phyloP scores from a whole-genome alignment of 2,797 vertebrate genomes.

The Valencia hispanica region DNA sequence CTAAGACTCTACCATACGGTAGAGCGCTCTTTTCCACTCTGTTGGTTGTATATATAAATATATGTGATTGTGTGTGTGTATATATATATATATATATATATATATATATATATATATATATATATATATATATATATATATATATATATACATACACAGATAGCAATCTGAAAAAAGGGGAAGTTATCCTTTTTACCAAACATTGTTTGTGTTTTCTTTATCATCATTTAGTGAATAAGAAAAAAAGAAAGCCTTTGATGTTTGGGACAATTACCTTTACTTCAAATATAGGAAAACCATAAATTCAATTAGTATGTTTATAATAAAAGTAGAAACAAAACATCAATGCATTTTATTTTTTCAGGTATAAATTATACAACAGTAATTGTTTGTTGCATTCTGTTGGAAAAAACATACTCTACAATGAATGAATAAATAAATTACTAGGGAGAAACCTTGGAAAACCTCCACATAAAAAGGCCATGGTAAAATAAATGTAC shows the following conservation, averaged over 20 bases:
- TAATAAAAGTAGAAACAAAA: not conserved
- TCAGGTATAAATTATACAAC: slow-evolving; percentile 2
- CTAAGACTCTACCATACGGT: slow-evolving; percentile 10
- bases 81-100: slow-evolving; percentile 26
- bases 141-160: slow-evolving; percentile 32
- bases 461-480: not conserved
- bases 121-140: slow-evolving; percentile 16
- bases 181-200: not conserved
- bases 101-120: slow-evolving; percentile 9
- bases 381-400: slow-evolving; percentile 2
- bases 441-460: not conserved
- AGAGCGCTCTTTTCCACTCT: slow-evolving; percentile 15
- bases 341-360: not conserved
- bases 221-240: slow-evolving; percentile 13
- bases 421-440: not conserved
- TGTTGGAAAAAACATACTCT: not conserved
- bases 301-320: not conserved
- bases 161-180: slow-evolving; percentile 2
- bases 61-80: no score
- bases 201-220: slow-evolving; percentile 26
- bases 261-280: not conserved
- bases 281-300: slow-evolving; percentile 1
- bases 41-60: no score
- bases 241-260: slow-evolving; percentile 5
- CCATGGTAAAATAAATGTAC: not conserved